Evolutionary conservation across 2,113 vertebrate species (phyloP).

Genomic region (Rhabdomys dilectus): DNA sequence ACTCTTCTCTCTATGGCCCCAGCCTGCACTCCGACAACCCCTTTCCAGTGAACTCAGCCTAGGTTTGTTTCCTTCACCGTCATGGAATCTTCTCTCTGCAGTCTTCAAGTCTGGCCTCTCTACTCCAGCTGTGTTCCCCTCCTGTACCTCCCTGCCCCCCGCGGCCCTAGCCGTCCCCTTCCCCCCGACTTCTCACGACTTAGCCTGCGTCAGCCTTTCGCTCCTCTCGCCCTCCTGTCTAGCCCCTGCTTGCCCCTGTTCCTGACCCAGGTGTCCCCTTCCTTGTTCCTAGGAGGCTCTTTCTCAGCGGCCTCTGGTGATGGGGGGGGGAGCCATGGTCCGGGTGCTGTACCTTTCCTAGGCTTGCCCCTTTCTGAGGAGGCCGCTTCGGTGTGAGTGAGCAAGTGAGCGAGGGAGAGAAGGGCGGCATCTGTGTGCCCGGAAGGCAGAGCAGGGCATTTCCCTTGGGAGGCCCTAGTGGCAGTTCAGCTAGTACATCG

Average conservation of each 20-base stretch:
- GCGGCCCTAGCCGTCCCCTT: background rate
- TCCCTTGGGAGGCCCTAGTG: background rate
- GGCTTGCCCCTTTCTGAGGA: background rate
- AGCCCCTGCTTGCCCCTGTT: background rate
- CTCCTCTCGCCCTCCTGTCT: background rate
- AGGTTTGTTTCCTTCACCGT: background rate
- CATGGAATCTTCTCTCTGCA: background rate
- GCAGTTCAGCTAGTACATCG: background rate
- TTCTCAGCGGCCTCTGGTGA: background rate
- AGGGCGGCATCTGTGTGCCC: constrained; percentile 46
- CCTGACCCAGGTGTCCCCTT: background rate
- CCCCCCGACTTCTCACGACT: background rate
- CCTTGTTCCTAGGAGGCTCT: background rate
- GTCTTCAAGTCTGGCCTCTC: background rate
- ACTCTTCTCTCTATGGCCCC: background rate
- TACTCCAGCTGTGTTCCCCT: background rate
- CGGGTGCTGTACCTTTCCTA: background rate
- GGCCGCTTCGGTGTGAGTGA: background rate
- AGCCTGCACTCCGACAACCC: background rate
- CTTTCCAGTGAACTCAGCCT: background rate
- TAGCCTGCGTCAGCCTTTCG: background rate
- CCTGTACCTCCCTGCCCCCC: background rate
- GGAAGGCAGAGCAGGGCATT: constrained; percentile 49
- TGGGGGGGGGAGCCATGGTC: background rate
- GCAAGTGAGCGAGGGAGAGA: background rate